Conservation (phyloP, 2,888 invertebrate species). For the Tenodera sinensis region DNA sequence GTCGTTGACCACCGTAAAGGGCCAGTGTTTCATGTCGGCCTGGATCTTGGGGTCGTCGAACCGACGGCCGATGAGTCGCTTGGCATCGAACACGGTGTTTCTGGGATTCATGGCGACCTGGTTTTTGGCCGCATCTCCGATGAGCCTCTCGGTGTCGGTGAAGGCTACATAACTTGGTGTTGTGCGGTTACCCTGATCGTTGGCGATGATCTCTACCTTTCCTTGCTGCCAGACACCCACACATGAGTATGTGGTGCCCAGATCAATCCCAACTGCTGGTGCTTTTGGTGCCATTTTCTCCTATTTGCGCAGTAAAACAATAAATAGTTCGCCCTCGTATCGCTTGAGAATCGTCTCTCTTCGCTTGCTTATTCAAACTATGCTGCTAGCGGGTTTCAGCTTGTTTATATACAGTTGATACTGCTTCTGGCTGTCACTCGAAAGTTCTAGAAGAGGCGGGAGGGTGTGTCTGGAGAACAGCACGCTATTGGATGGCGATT, state of each 20-base stretch:
- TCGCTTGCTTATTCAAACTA: too few relatives aligned
- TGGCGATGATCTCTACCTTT: slow-evolving; percentile 80
- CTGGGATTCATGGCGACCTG: slow-evolving; percentile 53
- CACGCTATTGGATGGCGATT: neutral
- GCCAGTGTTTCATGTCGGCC: slow-evolving; percentile 91
- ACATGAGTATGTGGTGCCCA: slow-evolving; percentile 86
- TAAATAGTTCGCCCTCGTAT: neutral
- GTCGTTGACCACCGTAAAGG: slow-evolving; percentile 81
- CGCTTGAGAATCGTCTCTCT: neutral
- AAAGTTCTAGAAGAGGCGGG: neutral
- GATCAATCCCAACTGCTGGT: slow-evolving; percentile 90
- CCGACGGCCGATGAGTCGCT: slow-evolving; percentile 88
- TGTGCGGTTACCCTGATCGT: slow-evolving; percentile 86
- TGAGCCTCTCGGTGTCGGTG: slow-evolving; percentile 67
- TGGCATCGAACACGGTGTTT: slow-evolving; percentile 47
- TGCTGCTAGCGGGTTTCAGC: neutral
- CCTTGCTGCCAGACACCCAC: slow-evolving; percentile 80
- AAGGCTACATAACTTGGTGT: slow-evolving; percentile 83
- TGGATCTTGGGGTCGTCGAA: slow-evolving; percentile 85
- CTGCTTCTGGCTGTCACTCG: neutral
- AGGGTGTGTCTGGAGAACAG: neutral
- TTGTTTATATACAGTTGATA: neutral
- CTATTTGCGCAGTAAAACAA: neutral
- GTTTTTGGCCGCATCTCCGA: slow-evolving; percentile 58
- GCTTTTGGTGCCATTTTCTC: neutral